Base-by-base conservation (phyloP, 1,140 invertebrate species). In the Diachasmimorpha longicaudata region DNA sequence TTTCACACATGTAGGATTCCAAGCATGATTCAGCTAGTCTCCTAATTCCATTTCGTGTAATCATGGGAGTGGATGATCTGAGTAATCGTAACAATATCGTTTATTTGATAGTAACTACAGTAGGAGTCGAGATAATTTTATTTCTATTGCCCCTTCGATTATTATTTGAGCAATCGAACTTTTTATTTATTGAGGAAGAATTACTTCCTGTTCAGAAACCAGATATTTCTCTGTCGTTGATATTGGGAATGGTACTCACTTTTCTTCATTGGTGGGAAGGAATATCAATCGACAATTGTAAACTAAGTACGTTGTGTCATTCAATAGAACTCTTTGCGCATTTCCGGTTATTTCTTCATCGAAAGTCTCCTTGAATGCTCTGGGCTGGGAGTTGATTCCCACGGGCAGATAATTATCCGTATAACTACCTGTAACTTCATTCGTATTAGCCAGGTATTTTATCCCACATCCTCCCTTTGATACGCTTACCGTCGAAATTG, bases 401-500 rank as follows among this genome's bases (percentile, higher is more conserved):
- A 19, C 58, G 23, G 23, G 11, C 23, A 31, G 8, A 19, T 19
- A 63, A 11, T 63, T 63, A 25, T 63, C 23, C 23, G 23, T 25
- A 25, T 63, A 63, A 63, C 5, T 25, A 14, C 21, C 58, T 63
- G 10, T 1, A 63, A 63, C 73, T 58, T 37, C 70, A 71, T 67
- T 21, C 39, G 55, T 36, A 77, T 52, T 52, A 52, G n/a, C 9
- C 14, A 2, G 13, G 1, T 52, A 13, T 11, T 42, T 42, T 10
- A 42, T 31, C 31, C 31, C 31, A 31, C 31, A 42, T 42, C 39
- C 13, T 42, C 39, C 11, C 13, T 42, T 42, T 42, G 13, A 55
- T 55, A 31, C 14, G 23, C 42, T 75, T 52, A 79, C 79, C 76
- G 71, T 31, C 55, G 63, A 81, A 79, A 66, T 37, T 13, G 9